Percentiles rank a stretch among this genome's conserved stretches.
These are phyloP conservation scores for Pachliopta kotzebuea DNA, from an alignment of 2,888 invertebrate species.

Conservation along the genomic window DNA sequence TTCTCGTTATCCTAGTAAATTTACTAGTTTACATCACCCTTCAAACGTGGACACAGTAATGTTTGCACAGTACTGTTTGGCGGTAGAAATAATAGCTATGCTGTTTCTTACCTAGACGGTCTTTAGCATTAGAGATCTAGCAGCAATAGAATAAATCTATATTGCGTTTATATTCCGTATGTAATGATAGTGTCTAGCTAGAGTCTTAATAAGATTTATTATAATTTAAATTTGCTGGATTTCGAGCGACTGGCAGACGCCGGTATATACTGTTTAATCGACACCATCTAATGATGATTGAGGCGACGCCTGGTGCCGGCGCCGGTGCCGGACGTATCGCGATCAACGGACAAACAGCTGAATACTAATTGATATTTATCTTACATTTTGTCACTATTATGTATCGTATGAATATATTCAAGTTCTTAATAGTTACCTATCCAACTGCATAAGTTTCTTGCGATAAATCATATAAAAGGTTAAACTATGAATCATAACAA, in stretches of 20 bases:
- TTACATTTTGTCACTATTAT: slow-evolving; percentile 2
- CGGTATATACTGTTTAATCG: slow-evolving; percentile 46
- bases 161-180: too few relatives aligned
- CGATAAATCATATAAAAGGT: neutral
- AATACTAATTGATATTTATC: slow-evolving; percentile 50
- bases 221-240: slow-evolving; percentile 23
- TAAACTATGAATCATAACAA: neutral
- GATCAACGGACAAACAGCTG: slow-evolving; percentile 47
- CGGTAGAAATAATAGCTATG: too few relatives aligned
- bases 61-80: too few relatives aligned
- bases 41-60: too few relatives aligned
- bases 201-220: slow-evolving; percentile 17
- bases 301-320: slow-evolving; percentile 47
- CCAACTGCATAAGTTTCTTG: too few relatives aligned
- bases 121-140: too few relatives aligned
- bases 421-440: neutral
- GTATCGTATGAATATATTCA: neutral
- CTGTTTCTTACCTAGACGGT: too few relatives aligned
- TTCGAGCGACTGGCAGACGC: slow-evolving; percentile 41
- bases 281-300: slow-evolving; percentile 53
- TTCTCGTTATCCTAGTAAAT: too few relatives aligned
- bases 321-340: slow-evolving; percentile 53
- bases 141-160: too few relatives aligned
- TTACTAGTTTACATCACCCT: too few relatives aligned
- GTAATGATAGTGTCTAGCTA: slow-evolving; percentile 2